Conservation (phyloP, 2,113 vertebrate species). For the Tupaia tana region DNA sequence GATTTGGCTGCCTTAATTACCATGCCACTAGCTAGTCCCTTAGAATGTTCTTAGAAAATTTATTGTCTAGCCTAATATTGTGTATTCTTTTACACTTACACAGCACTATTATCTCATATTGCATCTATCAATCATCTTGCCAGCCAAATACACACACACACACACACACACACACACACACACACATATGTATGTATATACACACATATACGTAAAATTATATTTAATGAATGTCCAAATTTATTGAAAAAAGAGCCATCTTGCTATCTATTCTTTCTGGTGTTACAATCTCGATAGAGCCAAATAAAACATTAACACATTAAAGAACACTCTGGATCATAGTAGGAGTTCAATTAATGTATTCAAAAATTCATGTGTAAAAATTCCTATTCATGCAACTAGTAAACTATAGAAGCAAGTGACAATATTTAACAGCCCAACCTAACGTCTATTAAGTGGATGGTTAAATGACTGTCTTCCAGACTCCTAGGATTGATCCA, state of each 20-base stretch:
- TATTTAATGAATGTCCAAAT: background rate
- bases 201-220: too few species aligned
- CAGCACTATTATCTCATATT: background rate
- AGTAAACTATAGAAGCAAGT: background rate
- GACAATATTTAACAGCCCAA: background rate
- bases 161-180: too few species aligned
- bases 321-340: background rate
- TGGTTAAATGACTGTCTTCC: background rate
- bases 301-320: background rate
- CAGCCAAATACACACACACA: too few species aligned
- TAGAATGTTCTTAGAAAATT: background rate
- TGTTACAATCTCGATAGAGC: background rate
- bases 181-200: too few species aligned
- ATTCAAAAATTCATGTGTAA: background rate
- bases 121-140: background rate
- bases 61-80: background rate
- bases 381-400: background rate
- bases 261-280: background rate
- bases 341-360: background rate
- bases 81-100: background rate
- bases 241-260: background rate
- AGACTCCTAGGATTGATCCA: background rate
- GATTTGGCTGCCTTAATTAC: too few species aligned
- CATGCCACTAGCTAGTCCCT: background rate
- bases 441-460: background rate